Conservation (phyloP, 2,113 vertebrate species). For the Himantopus leucocephalus region DNA sequence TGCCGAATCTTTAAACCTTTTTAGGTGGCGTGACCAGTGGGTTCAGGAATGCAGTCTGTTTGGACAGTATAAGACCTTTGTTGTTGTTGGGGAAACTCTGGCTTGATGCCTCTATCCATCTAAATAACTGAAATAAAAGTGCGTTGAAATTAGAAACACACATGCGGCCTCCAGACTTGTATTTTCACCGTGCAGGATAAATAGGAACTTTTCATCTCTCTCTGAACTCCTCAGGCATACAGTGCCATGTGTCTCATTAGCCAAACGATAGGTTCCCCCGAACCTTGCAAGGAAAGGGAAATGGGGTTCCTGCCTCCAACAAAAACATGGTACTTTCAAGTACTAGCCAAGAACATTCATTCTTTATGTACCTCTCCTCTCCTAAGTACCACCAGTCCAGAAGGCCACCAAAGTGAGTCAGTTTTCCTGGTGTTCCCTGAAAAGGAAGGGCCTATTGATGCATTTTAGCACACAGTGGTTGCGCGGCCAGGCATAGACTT, state of each 20-base stretch:
- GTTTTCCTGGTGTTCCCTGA: background rate
- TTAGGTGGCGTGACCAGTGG: conserved; percentile 54
- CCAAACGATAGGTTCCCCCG: conserved; percentile 35
- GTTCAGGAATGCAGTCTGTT: conserved; percentile 61
- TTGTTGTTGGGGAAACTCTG: conserved; percentile 70
- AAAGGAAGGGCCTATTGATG: conserved; percentile 4
- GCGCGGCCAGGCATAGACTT: background rate
- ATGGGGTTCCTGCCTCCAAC: background rate
- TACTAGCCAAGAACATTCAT: conserved; percentile 15
- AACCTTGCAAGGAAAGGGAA: conserved; percentile 57
- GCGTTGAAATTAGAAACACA: conserved; percentile 73
- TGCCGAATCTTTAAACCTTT: conserved; percentile 46
- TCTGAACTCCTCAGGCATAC: background rate
- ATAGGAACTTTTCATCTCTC: conserved; percentile 64
- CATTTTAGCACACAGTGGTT: conserved; percentile 27
- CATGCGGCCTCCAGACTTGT: conserved; percentile 60
- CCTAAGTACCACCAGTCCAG: conserved; percentile 1
- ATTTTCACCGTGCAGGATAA: conserved; percentile 61
- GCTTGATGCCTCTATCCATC: conserved; percentile 66
- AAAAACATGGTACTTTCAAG: conserved; percentile 47
- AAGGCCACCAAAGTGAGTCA: background rate
- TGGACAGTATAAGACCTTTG: conserved; percentile 69
- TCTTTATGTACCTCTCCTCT: background rate
- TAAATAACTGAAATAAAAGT: conserved; percentile 67
- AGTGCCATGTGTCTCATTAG: conserved; percentile 22